Base-by-base conservation (phyloP, 2,888 invertebrate species). In the Pyralis farinalis region DNA sequence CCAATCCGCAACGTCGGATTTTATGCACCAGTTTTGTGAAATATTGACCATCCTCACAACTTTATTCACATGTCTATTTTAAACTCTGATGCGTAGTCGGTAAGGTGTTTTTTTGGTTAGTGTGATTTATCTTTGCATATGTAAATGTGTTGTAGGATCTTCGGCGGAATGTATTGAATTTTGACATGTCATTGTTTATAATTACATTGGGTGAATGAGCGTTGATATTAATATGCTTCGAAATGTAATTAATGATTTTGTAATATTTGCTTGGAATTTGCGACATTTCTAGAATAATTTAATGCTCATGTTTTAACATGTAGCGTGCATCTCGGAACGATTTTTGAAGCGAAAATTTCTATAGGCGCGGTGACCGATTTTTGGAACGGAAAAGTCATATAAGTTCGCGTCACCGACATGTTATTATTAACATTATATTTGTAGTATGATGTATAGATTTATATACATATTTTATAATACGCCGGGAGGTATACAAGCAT, bases 21-120 rank as follows among this genome's bases (percentile, higher is more conserved):
- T 72, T 78, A 80, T 80, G 86, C 85, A 81, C 83, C 68, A 84
- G 68, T 82, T 85, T 67, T 42, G 55, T 68, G 59, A 66, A 67
- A 65, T 71, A 68, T 65, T 58, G 57, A 65, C 49, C 50, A 40
- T 21, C 21, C 7, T 21, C 21, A 25, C 25, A 25, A 4, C 7
- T 25, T 16, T 16, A 16, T 4, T 16, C 16, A 16, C 16, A 16
- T 4, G 4, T 16, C 16, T 25, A 32, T 31, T 32, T 25, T n/a
- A 5, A 25, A 12, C 16, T 38, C 25, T 38, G 32, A 12, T 9
- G 1, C 0, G 16, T 20, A 6, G 7, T 10, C n/a, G 3, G 5
- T 38, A 32, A 38, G 32, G 38, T 21, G 31, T 8, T 12, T 22
- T 11, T 38, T 38, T 38, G 6, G 38, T 25, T 38, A 32, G 7